A percentile compares a stretch with the other conserved stretches of the same genome.
These are phyloP conservation scores for Philypnodon macrostomus DNA, from an alignment of 2,797 vertebrate genomes.

Conservation along the genomic window DNA sequence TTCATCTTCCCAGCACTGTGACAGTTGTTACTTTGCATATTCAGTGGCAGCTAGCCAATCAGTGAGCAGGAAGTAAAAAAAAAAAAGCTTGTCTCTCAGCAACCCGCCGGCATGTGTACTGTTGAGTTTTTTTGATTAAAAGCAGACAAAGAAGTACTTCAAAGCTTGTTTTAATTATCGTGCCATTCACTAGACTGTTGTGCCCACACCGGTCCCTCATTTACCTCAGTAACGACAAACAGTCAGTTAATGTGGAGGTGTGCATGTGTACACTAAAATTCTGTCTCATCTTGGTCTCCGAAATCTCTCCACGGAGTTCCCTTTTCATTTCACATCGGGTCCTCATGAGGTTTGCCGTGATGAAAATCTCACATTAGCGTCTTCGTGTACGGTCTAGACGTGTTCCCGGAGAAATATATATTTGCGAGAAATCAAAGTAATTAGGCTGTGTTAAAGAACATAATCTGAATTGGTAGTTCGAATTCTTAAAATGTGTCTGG, in stretches of 20 bases:
- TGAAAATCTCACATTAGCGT: conserved; percentile 8
- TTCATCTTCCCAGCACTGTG: conserved; percentile 34
- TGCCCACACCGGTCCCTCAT: conserved; percentile 32
- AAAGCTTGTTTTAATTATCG: conserved; percentile 50
- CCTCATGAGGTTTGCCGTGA: conserved; percentile 8
- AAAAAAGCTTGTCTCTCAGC: conserved; percentile 37
- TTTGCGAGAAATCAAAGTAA: conserved; percentile 1
- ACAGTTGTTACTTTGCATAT: conserved; percentile 41
- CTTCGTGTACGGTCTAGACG: background rate
- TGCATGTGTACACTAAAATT: conserved; percentile 20
- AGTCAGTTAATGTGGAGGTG: conserved; percentile 23
- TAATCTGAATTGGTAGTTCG: conserved; percentile 1
- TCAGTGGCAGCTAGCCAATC: conserved; percentile 50
- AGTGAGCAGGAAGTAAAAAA: conserved; percentile 17
- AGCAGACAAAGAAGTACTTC: conserved; percentile 47
- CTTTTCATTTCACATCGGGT: conserved; percentile 23
- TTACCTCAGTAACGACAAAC: conserved; percentile 47
- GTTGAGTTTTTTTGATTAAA: conserved; percentile 57
- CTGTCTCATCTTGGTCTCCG: conserved; percentile 25
- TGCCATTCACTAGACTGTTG: conserved; percentile 47
- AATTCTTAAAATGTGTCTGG: too few relatives aligned
- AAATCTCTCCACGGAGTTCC: conserved; percentile 19
- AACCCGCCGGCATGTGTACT: conserved; percentile 36
- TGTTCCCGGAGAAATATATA: background rate
- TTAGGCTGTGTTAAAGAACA: background rate